These are phyloP conservation scores for Drosophila acutilabella DNA, from an alignment of 2,888 invertebrate genomes.

Conservation along the genomic window DNA sequence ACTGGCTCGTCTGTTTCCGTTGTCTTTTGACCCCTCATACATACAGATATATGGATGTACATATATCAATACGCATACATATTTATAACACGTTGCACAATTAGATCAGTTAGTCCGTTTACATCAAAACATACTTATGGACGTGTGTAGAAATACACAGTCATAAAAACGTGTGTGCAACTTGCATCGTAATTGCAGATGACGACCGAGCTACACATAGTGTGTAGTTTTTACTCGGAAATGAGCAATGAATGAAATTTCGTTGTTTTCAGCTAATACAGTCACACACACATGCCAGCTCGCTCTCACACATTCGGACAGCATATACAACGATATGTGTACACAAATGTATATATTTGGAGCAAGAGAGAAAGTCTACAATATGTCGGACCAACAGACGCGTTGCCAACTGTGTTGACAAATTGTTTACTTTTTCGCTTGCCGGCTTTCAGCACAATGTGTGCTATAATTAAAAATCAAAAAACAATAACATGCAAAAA, in stretches of 20 bases:
- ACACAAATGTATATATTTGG: conserved; percentile 38
- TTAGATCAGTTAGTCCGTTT: conserved; percentile 26
- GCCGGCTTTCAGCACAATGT: conserved; percentile 40
- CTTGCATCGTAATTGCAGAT: conserved; percentile 58
- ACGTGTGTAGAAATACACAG: background rate
- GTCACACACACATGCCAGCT: conserved; percentile 26
- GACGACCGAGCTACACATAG: conserved; percentile 50
- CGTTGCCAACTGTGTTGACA: conserved; percentile 58
- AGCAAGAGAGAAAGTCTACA: conserved; percentile 79
- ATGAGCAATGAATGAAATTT: conserved; percentile 81
- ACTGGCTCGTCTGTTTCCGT: conserved; percentile 30
- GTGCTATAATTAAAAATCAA: conserved; percentile 43
- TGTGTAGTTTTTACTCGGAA: conserved; percentile 73
- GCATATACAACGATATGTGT: conserved; percentile 27
- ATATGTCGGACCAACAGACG: conserved; percentile 33
- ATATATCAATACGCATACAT: background rate
- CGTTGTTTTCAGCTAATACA: conserved; percentile 69
- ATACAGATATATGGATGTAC: background rate
- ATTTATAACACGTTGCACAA: conserved; percentile 37
- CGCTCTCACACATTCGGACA: conserved; percentile 23
- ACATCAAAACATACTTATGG: conserved; percentile 6
- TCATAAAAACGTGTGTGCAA: conserved; percentile 17
- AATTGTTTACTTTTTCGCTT: conserved; percentile 69
- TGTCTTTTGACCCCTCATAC: conserved; percentile 27
- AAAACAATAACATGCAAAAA: conserved; percentile 35